phyloP scores from a whole-genome alignment of 1,140 invertebrate genomes.

The Drosophila truncata region DNA sequence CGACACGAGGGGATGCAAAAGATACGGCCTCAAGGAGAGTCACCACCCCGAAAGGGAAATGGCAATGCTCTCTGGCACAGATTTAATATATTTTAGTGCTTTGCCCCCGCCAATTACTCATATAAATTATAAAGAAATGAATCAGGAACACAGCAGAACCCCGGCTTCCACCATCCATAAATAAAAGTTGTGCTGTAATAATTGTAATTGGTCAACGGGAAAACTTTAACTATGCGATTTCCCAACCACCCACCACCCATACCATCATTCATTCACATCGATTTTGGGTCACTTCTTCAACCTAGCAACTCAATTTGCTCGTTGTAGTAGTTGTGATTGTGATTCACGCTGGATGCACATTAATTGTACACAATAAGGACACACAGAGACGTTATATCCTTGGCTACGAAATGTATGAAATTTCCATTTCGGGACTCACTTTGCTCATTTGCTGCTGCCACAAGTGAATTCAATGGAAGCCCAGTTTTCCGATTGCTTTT shows the following conservation, averaged over 20 bases:
- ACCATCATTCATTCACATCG: constrained; percentile 28
- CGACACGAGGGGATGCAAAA: constrained; percentile 7
- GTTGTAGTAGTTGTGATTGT: constrained; percentile 39
- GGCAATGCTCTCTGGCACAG: constrained; percentile 12
- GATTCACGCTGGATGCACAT: constrained; percentile 80
- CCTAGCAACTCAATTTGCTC: constrained; percentile 50
- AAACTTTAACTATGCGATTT: constrained; percentile 58
- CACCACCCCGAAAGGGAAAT: constrained; percentile 20
- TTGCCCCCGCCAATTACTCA: constrained; percentile 62
- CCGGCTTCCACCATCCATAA: constrained; percentile 44
- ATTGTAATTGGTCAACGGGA: constrained; percentile 69
- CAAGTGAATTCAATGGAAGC: constrained; percentile 66
- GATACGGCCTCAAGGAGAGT: constrained; percentile 6
- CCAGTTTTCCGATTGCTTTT: constrained; percentile 52
- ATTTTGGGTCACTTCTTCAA: constrained; percentile 63
- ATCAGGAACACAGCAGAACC: constrained; percentile 39
- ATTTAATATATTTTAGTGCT: constrained; percentile 75
- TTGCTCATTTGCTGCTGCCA: constrained; percentile 58
- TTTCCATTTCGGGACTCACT: constrained; percentile 63
- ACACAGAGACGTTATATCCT: constrained; percentile 48
- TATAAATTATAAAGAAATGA: constrained; percentile 81
- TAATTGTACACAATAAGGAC: constrained; percentile 73
- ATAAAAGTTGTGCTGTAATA: constrained; percentile 77
- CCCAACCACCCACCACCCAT: constrained; percentile 5
- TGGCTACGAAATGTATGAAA: constrained; percentile 72